These are phyloP conservation scores for Galerucella nymphaeae DNA, from an alignment of 2,888 invertebrate species.

Conservation along the genomic window DNA sequence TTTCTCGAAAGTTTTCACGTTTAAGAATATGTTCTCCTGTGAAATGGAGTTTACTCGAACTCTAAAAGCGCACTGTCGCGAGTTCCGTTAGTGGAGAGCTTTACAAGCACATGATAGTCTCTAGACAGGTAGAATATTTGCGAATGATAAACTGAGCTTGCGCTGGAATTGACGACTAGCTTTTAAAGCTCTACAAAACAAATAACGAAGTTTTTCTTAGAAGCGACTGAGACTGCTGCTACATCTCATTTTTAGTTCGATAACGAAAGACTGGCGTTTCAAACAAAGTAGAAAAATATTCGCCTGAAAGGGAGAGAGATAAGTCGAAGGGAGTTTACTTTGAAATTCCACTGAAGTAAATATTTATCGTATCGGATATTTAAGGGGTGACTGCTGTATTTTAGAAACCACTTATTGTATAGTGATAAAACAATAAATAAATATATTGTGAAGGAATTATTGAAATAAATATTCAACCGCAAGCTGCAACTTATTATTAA, in stretches of 20 bases:
- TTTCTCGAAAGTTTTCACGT: slow-evolving; percentile 3
- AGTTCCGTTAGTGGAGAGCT: slow-evolving; percentile 11
- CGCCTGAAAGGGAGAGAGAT: neutral
- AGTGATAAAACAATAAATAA: too few species aligned
- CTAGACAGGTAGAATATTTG: slow-evolving; percentile 11
- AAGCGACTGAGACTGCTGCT: neutral
- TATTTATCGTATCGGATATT: too few species aligned
- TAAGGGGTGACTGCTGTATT: too few species aligned
- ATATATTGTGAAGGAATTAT: too few species aligned
- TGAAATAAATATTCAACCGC: too few species aligned
- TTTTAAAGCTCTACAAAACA: slow-evolving; percentile 17
- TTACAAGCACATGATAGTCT: slow-evolving; percentile 3
- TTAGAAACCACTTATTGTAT: too few species aligned
- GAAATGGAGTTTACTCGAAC: neutral
- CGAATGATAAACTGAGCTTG: slow-evolving; percentile 8
- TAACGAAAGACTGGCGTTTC: neutral
- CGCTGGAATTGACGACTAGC: slow-evolving; percentile 1
- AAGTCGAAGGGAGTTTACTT: neutral
- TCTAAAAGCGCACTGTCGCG: slow-evolving; percentile 12
- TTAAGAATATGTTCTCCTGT: neutral
- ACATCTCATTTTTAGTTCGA: slow-evolving; percentile 8
- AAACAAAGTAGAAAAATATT: neutral
- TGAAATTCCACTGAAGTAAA: too few species aligned
- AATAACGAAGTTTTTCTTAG: slow-evolving; percentile 4
- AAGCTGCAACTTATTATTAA: too few species aligned